Percentiles rank a stretch among this genome's conserved stretches.
phyloP scores from a whole-genome alignment of 2,888 invertebrate species.

The Luffia ferchaultella region DNA sequence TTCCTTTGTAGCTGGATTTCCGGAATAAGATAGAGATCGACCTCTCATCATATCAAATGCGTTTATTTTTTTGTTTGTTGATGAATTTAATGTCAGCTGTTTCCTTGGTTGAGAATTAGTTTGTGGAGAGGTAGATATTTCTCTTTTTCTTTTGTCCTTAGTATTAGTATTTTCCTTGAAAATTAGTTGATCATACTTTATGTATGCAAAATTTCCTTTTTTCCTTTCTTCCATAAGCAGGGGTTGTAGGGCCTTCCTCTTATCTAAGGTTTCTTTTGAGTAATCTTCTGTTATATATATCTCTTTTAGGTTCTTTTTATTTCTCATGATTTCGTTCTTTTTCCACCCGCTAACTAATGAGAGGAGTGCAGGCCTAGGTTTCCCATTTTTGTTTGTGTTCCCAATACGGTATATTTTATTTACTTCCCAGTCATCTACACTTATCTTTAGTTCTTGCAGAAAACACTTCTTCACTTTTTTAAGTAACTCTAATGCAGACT shows the following conservation, averaged over 20 bases:
- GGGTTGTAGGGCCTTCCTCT: slow-evolving; percentile 13
- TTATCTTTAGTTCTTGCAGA: background rate
- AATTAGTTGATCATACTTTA: slow-evolving; percentile 10
- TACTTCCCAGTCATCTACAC: background rate
- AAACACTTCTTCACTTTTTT: background rate
- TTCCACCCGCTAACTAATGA: slow-evolving; percentile 11
- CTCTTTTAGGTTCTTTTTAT: slow-evolving; percentile 7
- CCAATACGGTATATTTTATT: background rate
- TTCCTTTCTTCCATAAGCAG: slow-evolving; percentile 3
- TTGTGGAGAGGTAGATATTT: slow-evolving; percentile 4
- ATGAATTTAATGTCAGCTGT: background rate
- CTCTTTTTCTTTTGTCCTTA: slow-evolving; percentile 12
- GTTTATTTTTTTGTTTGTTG: background rate
- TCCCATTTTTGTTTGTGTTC: slow-evolving; percentile 1
- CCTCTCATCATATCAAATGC: slow-evolving; percentile 1
- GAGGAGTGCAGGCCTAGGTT: slow-evolving; percentile 11
- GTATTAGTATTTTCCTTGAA: slow-evolving; percentile 2
- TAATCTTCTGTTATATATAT: slow-evolving; percentile 13
- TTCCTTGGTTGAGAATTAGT: slow-evolving; percentile 2
- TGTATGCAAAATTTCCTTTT: slow-evolving; percentile 14
- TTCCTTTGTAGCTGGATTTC: background rate
- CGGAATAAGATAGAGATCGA: background rate
- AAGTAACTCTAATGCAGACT: background rate
- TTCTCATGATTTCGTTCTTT: slow-evolving; percentile 9
- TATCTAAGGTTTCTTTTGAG: slow-evolving; percentile 13